phyloP scores from a whole-genome alignment of 2,888 invertebrate genomes.

The Aquatica leii region DNA sequence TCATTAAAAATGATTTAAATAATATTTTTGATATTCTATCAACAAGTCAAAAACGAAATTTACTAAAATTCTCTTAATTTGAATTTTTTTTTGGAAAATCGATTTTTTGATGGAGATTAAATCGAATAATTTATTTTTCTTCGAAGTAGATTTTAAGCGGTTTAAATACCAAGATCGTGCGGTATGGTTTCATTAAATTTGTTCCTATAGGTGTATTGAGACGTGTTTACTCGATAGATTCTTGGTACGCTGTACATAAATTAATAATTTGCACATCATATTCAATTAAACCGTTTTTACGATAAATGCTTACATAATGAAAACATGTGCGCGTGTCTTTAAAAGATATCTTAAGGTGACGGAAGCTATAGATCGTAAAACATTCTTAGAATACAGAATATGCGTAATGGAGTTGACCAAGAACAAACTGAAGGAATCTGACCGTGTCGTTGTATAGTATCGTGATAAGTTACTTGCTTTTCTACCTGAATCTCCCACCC shows the following conservation, averaged over 20 bases:
- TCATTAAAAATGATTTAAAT: too few species aligned
- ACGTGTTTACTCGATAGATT: too few species aligned
- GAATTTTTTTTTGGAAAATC: too few species aligned
- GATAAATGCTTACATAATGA: neutral
- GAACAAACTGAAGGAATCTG: conserved; percentile 26
- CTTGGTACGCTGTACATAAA: neutral
- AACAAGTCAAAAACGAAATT: too few species aligned
- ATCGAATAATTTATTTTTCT: too few species aligned
- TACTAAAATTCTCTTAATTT: too few species aligned
- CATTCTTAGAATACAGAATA: conserved; percentile 24
- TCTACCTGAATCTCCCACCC: conserved; percentile 36
- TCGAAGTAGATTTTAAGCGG: too few species aligned
- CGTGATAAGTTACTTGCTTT: conserved; percentile 25
- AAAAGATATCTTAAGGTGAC: conserved; percentile 14
- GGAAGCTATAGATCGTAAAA: conserved; percentile 22
- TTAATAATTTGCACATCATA: neutral
- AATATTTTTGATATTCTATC: too few species aligned
- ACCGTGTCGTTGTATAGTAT: conserved; percentile 15
- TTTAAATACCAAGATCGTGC: too few species aligned
- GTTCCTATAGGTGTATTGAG: too few species aligned
- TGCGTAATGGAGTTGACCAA: conserved; percentile 18
- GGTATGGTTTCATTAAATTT: too few species aligned
- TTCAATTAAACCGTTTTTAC: neutral
- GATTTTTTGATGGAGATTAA: too few species aligned
- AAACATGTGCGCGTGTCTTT: conserved; percentile 1